Evolutionary conservation across 92 coral and sea anemone species (phyloP), one percentile per base, ranked within the genome.

Genomic region (Meandrina meandrites): DNA sequence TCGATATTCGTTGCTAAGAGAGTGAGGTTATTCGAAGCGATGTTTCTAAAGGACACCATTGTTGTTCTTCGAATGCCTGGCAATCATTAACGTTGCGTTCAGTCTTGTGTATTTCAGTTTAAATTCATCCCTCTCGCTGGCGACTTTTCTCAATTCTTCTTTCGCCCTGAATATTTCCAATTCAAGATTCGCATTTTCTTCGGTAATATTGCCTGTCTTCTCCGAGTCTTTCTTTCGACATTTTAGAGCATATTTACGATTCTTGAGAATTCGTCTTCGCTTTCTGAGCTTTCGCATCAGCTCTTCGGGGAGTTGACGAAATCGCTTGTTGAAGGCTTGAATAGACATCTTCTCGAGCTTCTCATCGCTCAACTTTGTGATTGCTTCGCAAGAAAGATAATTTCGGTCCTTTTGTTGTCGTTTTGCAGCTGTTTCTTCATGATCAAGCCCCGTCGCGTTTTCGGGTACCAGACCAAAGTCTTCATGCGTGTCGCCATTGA

Each of bases 181-280:
- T 48, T 76, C 78, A 17, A 95, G 92, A 27, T 81, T 53, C 66
- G 18, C 40, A 53, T 94, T 92, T 76, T 77, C 77, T 10, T 78
- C 60, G 21, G 79, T 84, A 36, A 96, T 86, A 37, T 40, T 80
- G 36, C 42, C 86, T 36, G 86, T 89, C 57, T 87, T 94, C 68
- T 57, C 69, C 4, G 86, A 30, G 32, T 89, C 42, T 83, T 92
- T 94, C 37, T 66, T 68, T 5, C 98, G 87, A 60, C 91, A 94
- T 76, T 71, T 91, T 10, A 89, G 87, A 2, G 98, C 98, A 56
- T 96, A 96, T 1, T 91, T 92, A 5, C 98, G 94, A 86, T 96
- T 96, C 90, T 93, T 96, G 12, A 96, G 87, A 27, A 94, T 91
- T 70, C 98, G 81, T 22, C 96, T 81, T 71, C 98, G 89, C 84